Conservation (phyloP, 2,888 invertebrate species). For the Eulithis prunata region DNA sequence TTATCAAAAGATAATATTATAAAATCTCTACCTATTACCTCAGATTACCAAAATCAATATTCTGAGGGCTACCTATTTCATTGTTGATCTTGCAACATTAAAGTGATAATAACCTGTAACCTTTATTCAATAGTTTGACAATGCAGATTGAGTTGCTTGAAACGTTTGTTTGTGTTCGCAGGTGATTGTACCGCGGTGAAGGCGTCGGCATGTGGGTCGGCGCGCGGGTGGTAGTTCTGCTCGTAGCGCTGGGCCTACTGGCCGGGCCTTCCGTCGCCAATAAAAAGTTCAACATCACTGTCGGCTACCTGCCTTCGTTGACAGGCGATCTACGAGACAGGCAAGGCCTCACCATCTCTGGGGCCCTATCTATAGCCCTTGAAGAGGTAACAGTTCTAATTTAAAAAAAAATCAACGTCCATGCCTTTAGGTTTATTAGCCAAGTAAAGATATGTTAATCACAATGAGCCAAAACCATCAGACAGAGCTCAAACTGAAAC, state of each 20-base stretch:
- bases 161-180: constrained; percentile 37
- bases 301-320: constrained; percentile 94
- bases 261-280: constrained; percentile 81
- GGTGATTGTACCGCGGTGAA: constrained; percentile 71
- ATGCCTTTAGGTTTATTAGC: no score
- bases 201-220: constrained; percentile 87
- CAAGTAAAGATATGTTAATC: no score
- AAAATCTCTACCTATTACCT: no score
- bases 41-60: no score
- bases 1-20: no score
- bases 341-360: constrained; percentile 94
- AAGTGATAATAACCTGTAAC: background rate
- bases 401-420: no score
- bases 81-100: no score
- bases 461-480: no score
- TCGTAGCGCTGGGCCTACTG: constrained; percentile 85
- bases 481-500: no score
- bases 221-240: constrained; percentile 85
- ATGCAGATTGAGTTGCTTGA: background rate
- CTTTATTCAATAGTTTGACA: background rate
- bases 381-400: constrained; percentile 85
- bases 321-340: constrained; percentile 90
- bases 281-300: constrained; percentile 85
- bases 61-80: no score
- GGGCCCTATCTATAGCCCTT: constrained; percentile 95